A percentile compares a stretch with the other conserved stretches of the same genome.
phyloP scores from a whole-genome alignment of 2,888 invertebrate species.

The Lucinisca nassula region DNA sequence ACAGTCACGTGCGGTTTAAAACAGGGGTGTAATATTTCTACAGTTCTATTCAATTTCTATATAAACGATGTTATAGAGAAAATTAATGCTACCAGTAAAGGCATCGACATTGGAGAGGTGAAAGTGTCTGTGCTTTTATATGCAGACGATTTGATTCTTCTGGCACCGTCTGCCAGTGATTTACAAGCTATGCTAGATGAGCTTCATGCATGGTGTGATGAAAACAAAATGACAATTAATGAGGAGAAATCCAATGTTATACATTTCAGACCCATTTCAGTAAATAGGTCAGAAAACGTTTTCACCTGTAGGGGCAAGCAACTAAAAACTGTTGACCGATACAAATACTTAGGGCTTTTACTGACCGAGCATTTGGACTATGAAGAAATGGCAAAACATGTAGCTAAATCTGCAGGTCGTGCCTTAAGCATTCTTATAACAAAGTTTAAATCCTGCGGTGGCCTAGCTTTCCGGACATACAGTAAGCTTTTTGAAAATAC shows the following conservation, averaged over 20 bases:
- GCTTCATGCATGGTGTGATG: slow-evolving; percentile 25
- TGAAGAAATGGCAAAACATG: slow-evolving; percentile 8
- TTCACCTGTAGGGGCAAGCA: background rate
- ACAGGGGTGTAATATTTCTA: background rate
- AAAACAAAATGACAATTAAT: slow-evolving; percentile 20
- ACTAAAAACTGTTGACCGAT: background rate
- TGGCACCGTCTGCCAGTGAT: background rate
- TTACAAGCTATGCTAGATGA: slow-evolving; percentile 30
- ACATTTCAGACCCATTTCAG: slow-evolving; percentile 19
- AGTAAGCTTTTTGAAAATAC: slow-evolving; percentile 18
- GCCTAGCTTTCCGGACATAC: slow-evolving; percentile 3
- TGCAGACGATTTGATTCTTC: background rate
- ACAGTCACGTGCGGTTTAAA: background rate
- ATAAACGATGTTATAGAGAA: background rate
- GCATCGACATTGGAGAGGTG: slow-evolving; percentile 2
- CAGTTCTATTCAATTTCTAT: background rate
- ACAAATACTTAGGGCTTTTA: slow-evolving; percentile 20
- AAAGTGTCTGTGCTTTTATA: slow-evolving; percentile 7
- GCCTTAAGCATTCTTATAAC: slow-evolving; percentile 14
- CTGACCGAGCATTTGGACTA: slow-evolving; percentile 7
- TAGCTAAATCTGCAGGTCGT: slow-evolving; percentile 21
- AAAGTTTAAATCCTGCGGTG: slow-evolving; percentile 11
- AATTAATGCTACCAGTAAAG: background rate
- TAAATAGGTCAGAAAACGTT: background rate
- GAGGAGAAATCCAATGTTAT: background rate